Evolutionary conservation across 2,888 invertebrate genomes (phyloP).

Genomic region (Erpobdella octoculata): DNA sequence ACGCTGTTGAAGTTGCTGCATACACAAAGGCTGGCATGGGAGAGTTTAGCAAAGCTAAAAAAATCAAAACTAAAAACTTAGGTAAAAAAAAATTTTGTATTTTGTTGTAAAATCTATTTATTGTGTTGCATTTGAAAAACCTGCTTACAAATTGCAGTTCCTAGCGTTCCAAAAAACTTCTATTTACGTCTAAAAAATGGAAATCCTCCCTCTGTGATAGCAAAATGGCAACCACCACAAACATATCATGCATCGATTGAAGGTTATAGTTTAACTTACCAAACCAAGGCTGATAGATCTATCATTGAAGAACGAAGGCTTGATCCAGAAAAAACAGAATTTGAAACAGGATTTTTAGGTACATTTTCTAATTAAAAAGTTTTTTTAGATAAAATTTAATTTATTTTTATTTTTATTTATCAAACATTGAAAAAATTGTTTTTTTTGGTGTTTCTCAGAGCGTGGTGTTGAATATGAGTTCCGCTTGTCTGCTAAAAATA

Average conservation of each 20-base stretch:
- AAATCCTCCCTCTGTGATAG: slow-evolving; percentile 78
- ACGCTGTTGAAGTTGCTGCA: slow-evolving; percentile 79
- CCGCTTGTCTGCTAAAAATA: slow-evolving; percentile 84
- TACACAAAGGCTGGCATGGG: slow-evolving; percentile 94
- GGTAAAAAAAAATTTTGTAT: slow-evolving; percentile 27
- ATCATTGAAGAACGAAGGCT: slow-evolving; percentile 33
- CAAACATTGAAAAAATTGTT: not conserved
- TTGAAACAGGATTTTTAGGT: slow-evolving; percentile 36
- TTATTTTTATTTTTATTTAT: not conserved
- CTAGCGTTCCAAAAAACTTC: slow-evolving; percentile 52
- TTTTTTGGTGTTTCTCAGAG: not conserved
- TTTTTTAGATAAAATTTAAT: not conserved
- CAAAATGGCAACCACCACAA: slow-evolving; percentile 83
- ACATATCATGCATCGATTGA: slow-evolving; percentile 80
- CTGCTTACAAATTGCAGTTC: no score
- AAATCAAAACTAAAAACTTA: slow-evolving; percentile 65
- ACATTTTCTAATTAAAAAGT: not conserved
- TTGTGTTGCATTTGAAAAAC: no score
- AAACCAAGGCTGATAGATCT: slow-evolving; percentile 67
- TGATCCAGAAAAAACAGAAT: slow-evolving; percentile 32
- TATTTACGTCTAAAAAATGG: slow-evolving; percentile 68
- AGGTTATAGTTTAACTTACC: slow-evolving; percentile 78
- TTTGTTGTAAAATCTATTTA: not conserved
- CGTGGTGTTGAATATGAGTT: slow-evolving; percentile 73
- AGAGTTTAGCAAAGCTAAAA: slow-evolving; percentile 58